Conservation (phyloP, 2,113 vertebrate species). For the Turnix velox region DNA sequence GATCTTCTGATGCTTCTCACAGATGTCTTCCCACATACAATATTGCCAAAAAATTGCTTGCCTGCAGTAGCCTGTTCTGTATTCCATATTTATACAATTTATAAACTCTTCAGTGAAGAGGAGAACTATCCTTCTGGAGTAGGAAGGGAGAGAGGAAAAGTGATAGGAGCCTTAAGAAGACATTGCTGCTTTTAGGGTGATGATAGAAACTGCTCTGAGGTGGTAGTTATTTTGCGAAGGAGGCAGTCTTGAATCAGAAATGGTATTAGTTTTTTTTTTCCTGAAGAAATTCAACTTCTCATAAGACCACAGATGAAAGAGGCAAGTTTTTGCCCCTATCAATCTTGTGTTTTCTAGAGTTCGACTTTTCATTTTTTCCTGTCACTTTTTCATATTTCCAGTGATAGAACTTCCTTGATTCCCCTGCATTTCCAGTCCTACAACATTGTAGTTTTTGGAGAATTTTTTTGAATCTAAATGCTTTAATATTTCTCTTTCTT, state of each 20-base stretch:
- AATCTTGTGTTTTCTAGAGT: not conserved
- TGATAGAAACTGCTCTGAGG: not conserved
- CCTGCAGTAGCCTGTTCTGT: slow-evolving; percentile 60
- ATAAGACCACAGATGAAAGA: not conserved
- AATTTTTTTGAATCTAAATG: not conserved
- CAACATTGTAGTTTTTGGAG: not conserved
- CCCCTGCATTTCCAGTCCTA: not conserved
- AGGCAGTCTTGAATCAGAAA: slow-evolving; percentile 14
- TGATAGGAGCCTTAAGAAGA: not conserved
- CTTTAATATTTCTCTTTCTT: not conserved
- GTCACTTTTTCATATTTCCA: not conserved
- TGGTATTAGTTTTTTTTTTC: not conserved
- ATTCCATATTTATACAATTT: slow-evolving; percentile 57
- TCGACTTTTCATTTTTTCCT: not conserved
- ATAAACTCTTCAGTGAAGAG: slow-evolving; percentile 17
- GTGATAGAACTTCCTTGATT: not conserved
- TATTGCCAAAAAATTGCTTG: slow-evolving; percentile 65
- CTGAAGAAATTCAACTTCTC: not conserved
- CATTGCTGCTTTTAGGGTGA: not conserved
- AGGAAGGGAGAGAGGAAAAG: slow-evolving; percentile 14
- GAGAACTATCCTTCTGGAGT: slow-evolving; percentile 35
- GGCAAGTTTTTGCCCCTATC: not conserved
- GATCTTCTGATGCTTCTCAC: slow-evolving; percentile 68
- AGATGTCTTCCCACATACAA: slow-evolving; percentile 72
- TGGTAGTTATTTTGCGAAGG: slow-evolving; percentile 1